Conservation (phyloP, 2,113 vertebrate species). For the Ammodytes dubius region DNA sequence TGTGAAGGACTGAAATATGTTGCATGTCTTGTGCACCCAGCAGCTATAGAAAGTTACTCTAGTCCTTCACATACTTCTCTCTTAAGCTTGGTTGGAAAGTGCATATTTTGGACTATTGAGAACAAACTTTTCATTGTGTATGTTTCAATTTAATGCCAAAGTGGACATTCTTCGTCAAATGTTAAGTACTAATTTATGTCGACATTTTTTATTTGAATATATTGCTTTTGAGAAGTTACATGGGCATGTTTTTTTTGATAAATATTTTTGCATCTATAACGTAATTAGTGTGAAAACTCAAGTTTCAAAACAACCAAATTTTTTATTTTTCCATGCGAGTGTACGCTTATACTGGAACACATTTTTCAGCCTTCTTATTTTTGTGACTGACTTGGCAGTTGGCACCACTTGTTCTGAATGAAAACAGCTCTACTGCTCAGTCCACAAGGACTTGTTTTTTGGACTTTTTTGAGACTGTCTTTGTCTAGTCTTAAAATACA, state of each 20-base stretch:
- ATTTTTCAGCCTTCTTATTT: neutral
- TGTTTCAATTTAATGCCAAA: neutral
- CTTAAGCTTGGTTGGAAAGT: neutral
- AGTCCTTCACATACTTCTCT: neutral
- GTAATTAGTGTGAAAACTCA: conserved; percentile 9
- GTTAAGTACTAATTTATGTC: neutral
- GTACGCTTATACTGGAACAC: neutral
- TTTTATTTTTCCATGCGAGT: conserved; percentile 1
- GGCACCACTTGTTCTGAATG: neutral
- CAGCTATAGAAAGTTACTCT: neutral
- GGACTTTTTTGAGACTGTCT: neutral
- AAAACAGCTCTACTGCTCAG: neutral
- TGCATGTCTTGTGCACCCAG: neutral
- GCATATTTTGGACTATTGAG: neutral
- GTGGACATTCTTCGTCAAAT: neutral
- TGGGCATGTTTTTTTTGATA: neutral
- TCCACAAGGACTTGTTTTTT: conserved; percentile 9
- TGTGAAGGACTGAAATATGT: no score
- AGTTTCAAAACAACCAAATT: neutral
- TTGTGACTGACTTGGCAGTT: neutral
- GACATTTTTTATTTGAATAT: neutral
- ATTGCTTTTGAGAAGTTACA: neutral
- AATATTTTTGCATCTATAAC: conserved; percentile 19
- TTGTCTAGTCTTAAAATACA: neutral
- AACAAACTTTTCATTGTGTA: neutral